A percentile compares a stretch with the other conserved stretches of the same genome.
phyloP scores from a whole-genome alignment of 1,140 invertebrate species.

The Teleopsis dalmanni region DNA sequence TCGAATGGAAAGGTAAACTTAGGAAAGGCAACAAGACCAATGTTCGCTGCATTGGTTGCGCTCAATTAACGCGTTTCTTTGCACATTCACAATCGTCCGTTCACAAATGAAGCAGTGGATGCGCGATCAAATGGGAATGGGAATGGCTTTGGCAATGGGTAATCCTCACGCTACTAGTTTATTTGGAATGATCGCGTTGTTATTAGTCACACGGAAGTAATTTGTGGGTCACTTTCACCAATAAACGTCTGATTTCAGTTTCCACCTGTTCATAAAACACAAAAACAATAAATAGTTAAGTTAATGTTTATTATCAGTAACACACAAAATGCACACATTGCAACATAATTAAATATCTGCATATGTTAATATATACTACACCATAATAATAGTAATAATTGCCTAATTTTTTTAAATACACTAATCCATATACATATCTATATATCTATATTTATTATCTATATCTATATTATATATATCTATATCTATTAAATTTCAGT shows the following conservation, averaged over 20 bases:
- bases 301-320: background rate
- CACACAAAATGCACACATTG: background rate
- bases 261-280: constrained; percentile 1
- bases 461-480: background rate
- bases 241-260: constrained; percentile 5
- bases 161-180: too few species aligned
- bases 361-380: background rate
- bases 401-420: background rate
- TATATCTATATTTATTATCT: background rate
- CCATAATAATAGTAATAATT: background rate
- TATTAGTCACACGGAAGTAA: constrained; percentile 38
- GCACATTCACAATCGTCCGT: too few species aligned
- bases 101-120: too few species aligned
- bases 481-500: constrained; percentile 60
- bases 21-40: too few species aligned
- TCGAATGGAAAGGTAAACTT: too few species aligned
- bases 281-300: background rate
- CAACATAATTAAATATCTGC: background rate
- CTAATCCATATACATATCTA: background rate
- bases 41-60: too few species aligned
- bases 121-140: too few species aligned
- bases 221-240: constrained; percentile 44
- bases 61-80: too few species aligned
- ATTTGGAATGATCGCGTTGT: too few species aligned
- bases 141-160: too few species aligned